Evolutionary conservation across 1,140 invertebrate genomes (phyloP), one percentile per base, ranked within the genome.

Genomic region (Apis cerana): DNA sequence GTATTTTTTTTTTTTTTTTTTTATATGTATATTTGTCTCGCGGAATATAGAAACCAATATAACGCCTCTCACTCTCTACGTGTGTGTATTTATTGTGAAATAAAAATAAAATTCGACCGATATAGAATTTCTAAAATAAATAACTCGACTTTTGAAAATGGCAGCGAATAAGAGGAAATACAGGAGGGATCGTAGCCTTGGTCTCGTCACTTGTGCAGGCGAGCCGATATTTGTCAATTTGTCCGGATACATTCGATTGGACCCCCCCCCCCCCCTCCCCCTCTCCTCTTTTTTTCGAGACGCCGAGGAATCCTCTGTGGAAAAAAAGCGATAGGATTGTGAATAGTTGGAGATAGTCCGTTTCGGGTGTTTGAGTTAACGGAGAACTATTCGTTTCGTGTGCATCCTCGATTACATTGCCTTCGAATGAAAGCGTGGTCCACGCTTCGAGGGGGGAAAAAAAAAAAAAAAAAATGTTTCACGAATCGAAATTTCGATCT

Each of bases 211-310:
- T 43, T n/a, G 65, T 15, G 19, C 21, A 19, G 19, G 19, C 65
- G 19, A 7, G 19, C 65, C 33, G 21, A 48, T 67, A 67, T 67
- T 67, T 48, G 65, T 67, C 65, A 67, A 67, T 67, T 67, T 67
- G 65, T 21, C 33, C 21, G 33, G 33, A 48, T 67, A 67, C 65
- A 4, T 67, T 67, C 65, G 65, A 67, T 48, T n/a, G 65, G 65
- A 10, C 21, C 19, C 3, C 64, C 19, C 21, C n/a, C n/a, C n/a
- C n/a, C n/a, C n/a, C n/a, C n/a, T 43, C 33, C 33, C 3, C 33
- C 33, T 33, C 3, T 3, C 3, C 3, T 33, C 2, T 23, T 61
- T 23, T 61, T 61, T 61, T 23, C 7, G 1, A 9, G 9, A n/a
- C n/a, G n/a, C 21, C 10, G 59, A 61, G 59, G 4, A 61, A 23